Base-by-base conservation (phyloP, 2,888 invertebrate species). In the Calliphora vomitoria region DNA sequence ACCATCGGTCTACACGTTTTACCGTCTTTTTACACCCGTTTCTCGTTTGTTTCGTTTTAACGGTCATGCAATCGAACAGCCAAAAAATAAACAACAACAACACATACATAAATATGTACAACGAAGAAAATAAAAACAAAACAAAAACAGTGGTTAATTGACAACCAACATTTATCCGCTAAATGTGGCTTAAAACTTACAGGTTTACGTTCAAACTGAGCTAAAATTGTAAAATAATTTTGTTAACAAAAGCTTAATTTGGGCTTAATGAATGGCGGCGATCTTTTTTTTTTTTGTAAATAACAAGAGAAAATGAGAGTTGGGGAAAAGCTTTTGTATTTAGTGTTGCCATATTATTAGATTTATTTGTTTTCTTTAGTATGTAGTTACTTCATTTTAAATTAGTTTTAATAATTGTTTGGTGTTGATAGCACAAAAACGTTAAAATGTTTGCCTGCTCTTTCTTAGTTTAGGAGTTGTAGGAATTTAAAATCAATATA, bases 201-300 rank as follows among this genome's bases (percentile, higher is more conserved):
- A 82, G 85, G 79, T 75, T 83, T 89, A 81, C 82, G 50, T 83
- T 85, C 82, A 85, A 88, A 89, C 89, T 89, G 87, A 89, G 62
- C 68, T 66, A n/a, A 53, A 25, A 78, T 55, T n/a, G 8, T 50
- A 18, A 18, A 76, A 44, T 8, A 62, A 35, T 35, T 18, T 64
- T 62, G 53, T 38, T 69, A 69, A 69, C 25, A 60, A 69, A 82
- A 82, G 82, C 82, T 82, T 55, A 41, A 44, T 13, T 64, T 6
- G n/a, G 31, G 18, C 25, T 31, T 31, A 8, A n/a, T 8, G 6
- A n/a, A 50, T 5, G 31, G 47, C 20, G 38, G 18, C n/a, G n/a
- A n/a, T n/a, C n/a, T n/a, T n/a, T n/a, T n/a, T 53, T n/a, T 53
- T n/a, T 8, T n/a, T 53, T n/a, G 8, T 2, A 18, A 8, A 53